Evolutionary conservation across 2,113 vertebrate genomes (phyloP).

Genomic region (Cardinalis cardinalis): DNA sequence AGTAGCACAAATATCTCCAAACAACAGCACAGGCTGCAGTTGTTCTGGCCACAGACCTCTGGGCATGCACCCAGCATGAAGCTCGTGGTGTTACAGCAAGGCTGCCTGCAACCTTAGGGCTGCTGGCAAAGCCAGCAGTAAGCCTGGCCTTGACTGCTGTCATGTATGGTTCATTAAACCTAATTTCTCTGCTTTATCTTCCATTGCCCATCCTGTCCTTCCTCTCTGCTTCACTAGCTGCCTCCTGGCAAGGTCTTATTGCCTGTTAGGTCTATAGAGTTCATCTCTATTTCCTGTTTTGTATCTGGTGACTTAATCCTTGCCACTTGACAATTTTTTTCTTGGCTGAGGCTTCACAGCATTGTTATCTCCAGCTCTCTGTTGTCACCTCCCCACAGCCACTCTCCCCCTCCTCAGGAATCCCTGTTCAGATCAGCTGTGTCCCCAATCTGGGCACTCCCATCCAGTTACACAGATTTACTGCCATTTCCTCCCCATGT

Average conservation of each 20-base stretch:
- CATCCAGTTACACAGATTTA: neutral
- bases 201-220: neutral
- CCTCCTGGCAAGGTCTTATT: neutral
- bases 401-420: neutral
- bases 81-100: neutral
- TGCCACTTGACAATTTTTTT: neutral
- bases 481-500: neutral
- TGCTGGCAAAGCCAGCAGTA: neutral
- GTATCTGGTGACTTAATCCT: neutral
- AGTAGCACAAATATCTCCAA: neutral
- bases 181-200: neutral
- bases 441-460: accelerated
- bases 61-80: neutral
- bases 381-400: neutral
- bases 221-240: neutral
- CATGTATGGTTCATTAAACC: neutral
- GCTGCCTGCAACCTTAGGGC: neutral
- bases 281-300: neutral
- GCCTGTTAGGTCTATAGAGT: neutral
- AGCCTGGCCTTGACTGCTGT: neutral
- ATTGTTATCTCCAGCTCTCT: neutral
- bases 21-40: neutral
- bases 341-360: neutral
- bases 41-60: neutral
- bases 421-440: neutral